Base-by-base conservation (phyloP, 2,113 vertebrate genomes). In the Emydocephalus ijimae region DNA sequence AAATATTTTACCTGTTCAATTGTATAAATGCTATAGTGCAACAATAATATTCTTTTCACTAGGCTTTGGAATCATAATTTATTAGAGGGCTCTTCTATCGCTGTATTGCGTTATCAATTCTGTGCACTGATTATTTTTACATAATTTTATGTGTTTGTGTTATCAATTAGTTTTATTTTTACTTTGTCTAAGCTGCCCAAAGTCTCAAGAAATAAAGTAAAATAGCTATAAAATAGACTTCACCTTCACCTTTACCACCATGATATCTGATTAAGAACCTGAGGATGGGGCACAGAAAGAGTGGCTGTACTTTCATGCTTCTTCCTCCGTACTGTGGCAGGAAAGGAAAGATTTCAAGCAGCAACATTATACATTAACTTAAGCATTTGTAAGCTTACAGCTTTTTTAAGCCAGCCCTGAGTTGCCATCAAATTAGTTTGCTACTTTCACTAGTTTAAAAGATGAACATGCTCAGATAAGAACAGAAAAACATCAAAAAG, bases 401-500 rank as follows among this genome's bases (percentile, higher is more conserved):
- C n/a, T 85, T 91, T 81, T 57, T 45, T 18, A 74, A 57, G 56
- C 81, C 5, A n/a, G 59, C 10, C 81, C 92, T 88, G 69, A 94
- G 48, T 88, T 50, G 34, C 69, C 88, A 94, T 81, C 90, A 93
- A 95, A 95, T 91, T 94, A 93, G 50, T 90, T 91, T 91, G 26
- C 61, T 95, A 81, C 48, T n/a, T 95, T 61, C 95, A 96, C 90
- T 93, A 94, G 94, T 94, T 89, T 92, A 91, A 92, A 96, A 90
- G 95, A 94, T 43, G 48, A 92, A 95, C 85, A 61, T 92, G 94
- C 94, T 95, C 94, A 93, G 94, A 85, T 18, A 93, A 59, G 48
- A 90, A 95, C 91, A 93, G 94, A 95, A 96, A 96, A 96, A 94
- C 91, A 96, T 94, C 92, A 94, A 92, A 54, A 94, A 94, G 93